Evolutionary conservation across 2,113 vertebrate genomes (phyloP).

Genomic region (Calidris pygmaea): DNA sequence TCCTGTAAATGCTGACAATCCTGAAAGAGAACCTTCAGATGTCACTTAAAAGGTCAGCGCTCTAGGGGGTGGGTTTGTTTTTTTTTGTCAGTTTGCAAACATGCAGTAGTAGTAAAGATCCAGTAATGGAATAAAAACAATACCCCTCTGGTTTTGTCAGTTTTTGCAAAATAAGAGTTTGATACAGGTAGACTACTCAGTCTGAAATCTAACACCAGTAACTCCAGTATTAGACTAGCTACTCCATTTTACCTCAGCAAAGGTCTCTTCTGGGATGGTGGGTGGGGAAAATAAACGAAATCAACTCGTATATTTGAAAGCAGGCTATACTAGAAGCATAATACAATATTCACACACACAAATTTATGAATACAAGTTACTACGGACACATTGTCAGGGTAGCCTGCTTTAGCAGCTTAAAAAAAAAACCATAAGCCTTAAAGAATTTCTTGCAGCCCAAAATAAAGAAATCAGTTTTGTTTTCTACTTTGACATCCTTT

Average conservation of each 20-base stretch:
- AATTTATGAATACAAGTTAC: background rate
- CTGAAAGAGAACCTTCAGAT: conserved; percentile 1
- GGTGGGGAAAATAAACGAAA: background rate
- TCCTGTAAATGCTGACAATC: background rate
- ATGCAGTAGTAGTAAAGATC: conserved; percentile 36
- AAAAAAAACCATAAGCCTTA: background rate
- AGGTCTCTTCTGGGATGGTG: background rate
- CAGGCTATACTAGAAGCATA: conserved; percentile 14
- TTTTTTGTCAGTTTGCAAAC: conserved; percentile 10
- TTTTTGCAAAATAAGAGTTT: background rate
- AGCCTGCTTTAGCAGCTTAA: conserved; percentile 9
- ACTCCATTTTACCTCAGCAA: background rate
- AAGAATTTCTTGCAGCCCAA: conserved; percentile 25
- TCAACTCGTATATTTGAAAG: background rate
- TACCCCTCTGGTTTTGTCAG: background rate
- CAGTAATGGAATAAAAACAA: background rate
- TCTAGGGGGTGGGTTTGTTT: background rate
- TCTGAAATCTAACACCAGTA: background rate
- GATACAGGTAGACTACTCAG: background rate
- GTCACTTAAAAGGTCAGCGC: background rate
- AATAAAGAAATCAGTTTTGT: background rate
- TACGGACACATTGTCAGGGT: background rate
- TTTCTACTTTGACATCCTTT: background rate
- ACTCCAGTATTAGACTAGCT: background rate
- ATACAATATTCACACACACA: background rate